Evolutionary conservation across 30 jellyfish, hydroid and myxozoan species (phyloP).

Genomic region (Rhopilema esculentum): DNA sequence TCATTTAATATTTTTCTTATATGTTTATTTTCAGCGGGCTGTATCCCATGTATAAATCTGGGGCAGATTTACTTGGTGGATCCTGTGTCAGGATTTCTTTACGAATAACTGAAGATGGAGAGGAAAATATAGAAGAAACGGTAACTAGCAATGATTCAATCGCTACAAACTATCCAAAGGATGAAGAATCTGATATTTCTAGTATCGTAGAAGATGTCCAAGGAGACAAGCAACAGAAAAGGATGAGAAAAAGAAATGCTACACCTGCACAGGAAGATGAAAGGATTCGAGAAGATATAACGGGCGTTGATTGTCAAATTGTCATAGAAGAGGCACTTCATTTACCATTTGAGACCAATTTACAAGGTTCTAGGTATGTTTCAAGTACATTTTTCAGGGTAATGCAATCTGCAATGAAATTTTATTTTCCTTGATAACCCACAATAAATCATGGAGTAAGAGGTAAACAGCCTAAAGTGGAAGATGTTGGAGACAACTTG

Average conservation of each 20-base stretch:
- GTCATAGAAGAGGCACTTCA: conserved; percentile 88
- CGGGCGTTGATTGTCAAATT: conserved; percentile 45
- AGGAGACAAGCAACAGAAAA: background rate
- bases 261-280: background rate
- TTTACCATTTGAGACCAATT: conserved; percentile 29
- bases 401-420: background rate
- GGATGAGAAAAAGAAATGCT: too few relatives aligned
- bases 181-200: conserved; percentile 10
- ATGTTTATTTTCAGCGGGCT: conserved; percentile 58
- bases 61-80: conserved; percentile 68
- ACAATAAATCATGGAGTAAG: too few relatives aligned
- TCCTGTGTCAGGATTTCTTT: conserved; percentile 65
- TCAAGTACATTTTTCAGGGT: background rate
- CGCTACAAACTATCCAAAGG: conserved; percentile 8
- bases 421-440: too few relatives aligned
- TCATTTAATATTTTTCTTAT: too few relatives aligned
- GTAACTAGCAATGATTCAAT: background rate
- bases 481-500: too few relatives aligned
- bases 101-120: conserved; percentile 13
- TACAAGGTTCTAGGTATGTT: conserved; percentile 31
- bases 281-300: background rate
- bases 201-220: background rate
- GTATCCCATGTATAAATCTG: conserved; percentile 70
- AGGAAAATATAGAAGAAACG: background rate
- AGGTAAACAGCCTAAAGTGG: too few relatives aligned